Evolutionary conservation across 2,113 vertebrate species (phyloP).

Genomic region (Steatornis caripensis): DNA sequence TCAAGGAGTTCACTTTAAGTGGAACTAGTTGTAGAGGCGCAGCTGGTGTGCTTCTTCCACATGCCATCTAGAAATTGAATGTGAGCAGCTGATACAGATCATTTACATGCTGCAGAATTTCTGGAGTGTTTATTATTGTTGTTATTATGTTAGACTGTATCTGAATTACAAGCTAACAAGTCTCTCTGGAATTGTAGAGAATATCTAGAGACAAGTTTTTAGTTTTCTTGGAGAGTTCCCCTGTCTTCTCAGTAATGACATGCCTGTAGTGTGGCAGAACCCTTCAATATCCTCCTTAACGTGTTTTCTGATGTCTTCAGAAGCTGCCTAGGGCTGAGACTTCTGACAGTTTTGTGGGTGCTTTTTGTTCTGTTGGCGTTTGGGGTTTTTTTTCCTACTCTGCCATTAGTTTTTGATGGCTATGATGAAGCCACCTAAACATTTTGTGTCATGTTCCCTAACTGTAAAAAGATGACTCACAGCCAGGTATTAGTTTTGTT

Average conservation of each 20-base stretch:
- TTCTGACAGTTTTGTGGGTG: not conserved
- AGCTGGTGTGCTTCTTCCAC: not conserved
- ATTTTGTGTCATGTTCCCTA: not conserved
- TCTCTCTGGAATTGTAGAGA: not conserved
- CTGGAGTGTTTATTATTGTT: too few relatives aligned
- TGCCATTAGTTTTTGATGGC: not conserved
- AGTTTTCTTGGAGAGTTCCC: not conserved
- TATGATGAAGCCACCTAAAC: not conserved
- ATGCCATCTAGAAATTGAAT: not conserved
- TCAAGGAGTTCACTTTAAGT: not conserved
- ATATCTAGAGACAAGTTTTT: not conserved
- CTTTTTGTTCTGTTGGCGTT: not conserved
- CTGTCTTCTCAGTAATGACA: not conserved
- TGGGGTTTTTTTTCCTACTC: not conserved
- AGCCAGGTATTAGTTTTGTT: not conserved
- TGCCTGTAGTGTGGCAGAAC: not conserved
- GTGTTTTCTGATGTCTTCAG: not conserved
- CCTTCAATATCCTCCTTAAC: fast-evolving
- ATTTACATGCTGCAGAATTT: slow-evolving; percentile 43
- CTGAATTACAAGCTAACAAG: not conserved
- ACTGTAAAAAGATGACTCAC: not conserved
- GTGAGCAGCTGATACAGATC: slow-evolving; percentile 45
- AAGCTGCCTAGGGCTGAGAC: not conserved
- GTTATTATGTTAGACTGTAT: not conserved
- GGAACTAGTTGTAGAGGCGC: not conserved